These are phyloP conservation scores for Babyrousa celebensis DNA, from an alignment of 2,797 vertebrate species.

Conservation along the genomic window DNA sequence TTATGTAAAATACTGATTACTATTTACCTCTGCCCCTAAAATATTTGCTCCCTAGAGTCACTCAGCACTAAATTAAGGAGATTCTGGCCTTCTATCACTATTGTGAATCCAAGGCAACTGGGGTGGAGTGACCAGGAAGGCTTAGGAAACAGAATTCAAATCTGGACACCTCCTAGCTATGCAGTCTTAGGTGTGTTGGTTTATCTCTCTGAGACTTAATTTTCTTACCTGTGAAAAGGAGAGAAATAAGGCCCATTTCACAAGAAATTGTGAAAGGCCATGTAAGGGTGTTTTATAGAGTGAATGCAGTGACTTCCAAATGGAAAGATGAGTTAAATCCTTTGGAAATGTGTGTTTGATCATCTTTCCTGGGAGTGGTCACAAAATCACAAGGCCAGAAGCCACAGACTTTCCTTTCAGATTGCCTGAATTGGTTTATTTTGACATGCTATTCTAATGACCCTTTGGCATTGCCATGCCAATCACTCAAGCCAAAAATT, in stretches of 20 bases:
- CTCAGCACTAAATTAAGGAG: background rate
- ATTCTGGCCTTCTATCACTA: background rate
- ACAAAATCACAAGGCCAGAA: background rate
- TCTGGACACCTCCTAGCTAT: background rate
- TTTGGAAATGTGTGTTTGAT: background rate
- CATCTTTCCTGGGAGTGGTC: background rate
- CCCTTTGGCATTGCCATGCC: background rate
- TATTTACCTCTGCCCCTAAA: background rate
- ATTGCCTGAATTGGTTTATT: background rate
- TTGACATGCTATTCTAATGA: background rate
- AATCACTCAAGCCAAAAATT: background rate
- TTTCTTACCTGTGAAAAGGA: background rate
- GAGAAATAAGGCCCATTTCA: background rate
- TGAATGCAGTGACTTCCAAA: background rate
- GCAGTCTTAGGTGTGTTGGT: background rate
- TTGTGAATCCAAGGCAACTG: background rate
- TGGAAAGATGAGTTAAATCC: background rate
- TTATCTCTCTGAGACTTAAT: background rate
- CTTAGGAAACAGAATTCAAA: background rate
- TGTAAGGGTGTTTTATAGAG: background rate
- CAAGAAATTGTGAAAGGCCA: background rate
- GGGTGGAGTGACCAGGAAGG: background rate
- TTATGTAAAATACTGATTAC: background rate
- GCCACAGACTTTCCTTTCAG: background rate
- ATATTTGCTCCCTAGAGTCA: slow-evolving; percentile 18